Percentiles rank a stretch among this genome's conserved stretches.
phyloP scores from a whole-genome alignment of 2,113 vertebrate genomes.

The Toxostoma redivivum region DNA sequence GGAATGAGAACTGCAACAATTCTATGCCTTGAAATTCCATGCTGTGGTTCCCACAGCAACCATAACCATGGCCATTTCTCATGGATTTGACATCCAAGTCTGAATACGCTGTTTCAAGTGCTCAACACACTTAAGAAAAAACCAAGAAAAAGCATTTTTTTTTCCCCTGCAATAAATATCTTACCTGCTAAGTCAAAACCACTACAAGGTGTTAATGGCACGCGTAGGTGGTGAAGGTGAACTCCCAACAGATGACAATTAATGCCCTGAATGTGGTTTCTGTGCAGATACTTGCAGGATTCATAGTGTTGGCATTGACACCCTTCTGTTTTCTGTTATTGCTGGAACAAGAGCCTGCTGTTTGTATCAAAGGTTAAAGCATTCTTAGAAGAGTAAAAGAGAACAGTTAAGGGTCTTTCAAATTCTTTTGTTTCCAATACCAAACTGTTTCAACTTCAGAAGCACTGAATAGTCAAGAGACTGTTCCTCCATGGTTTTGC shows the following conservation, averaged over 20 bases:
- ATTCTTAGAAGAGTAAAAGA: background rate
- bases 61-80: background rate
- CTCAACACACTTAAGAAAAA: background rate
- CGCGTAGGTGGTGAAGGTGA: background rate
- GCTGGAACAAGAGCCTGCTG: background rate
- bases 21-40: background rate
- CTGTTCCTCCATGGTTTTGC: background rate
- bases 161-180: background rate
- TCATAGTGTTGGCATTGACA: background rate
- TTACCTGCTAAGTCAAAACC: background rate
- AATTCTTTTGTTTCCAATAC: background rate
- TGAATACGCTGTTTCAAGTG: background rate
- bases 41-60: conserved; percentile 39
- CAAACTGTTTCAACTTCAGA: background rate
- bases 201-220: background rate
- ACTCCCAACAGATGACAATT: background rate
- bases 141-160: background rate
- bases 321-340: background rate
- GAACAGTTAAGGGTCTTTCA: background rate
- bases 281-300: background rate
- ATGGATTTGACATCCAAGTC: background rate
- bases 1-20: background rate
- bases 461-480: background rate
- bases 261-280: background rate
- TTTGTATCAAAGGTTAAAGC: background rate